A percentile compares a stretch with the other conserved stretches of the same genome.
These are phyloP conservation scores for Hyles vespertilio DNA, from an alignment of 1,140 invertebrate species.

Conservation along the genomic window DNA sequence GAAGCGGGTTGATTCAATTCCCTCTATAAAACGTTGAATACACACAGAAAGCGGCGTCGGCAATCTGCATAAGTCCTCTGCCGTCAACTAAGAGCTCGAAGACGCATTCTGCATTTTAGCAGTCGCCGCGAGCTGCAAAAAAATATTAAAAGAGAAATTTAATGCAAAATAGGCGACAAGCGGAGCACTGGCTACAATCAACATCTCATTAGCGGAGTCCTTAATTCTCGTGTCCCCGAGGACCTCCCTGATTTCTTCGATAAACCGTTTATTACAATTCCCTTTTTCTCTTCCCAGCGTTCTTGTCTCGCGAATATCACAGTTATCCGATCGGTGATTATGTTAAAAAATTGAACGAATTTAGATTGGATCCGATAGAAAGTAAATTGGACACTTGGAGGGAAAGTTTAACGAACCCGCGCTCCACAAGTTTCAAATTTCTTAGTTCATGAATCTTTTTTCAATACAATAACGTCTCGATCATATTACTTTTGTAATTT, in stretches of 20 bases:
- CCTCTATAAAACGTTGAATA: too few relatives aligned
- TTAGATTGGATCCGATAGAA: constrained; percentile 37
- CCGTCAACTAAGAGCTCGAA: constrained; percentile 45
- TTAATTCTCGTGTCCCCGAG: constrained; percentile 52
- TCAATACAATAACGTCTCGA: constrained; percentile 6
- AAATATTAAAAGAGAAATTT: constrained; percentile 42
- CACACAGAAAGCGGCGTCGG: constrained; percentile 38
- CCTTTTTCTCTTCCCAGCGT: constrained; percentile 23
- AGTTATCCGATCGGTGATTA: constrained; percentile 51
- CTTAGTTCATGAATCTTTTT: constrained; percentile 12
- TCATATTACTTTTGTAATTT: constrained; percentile 6
- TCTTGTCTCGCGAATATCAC: constrained; percentile 45
- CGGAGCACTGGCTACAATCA: constrained; percentile 56
- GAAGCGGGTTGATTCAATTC: too few relatives aligned
- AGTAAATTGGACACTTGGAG: constrained; percentile 29
- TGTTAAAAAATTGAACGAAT: constrained; percentile 46
- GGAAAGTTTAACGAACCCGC: constrained; percentile 55
- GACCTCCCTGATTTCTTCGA: constrained; percentile 49
- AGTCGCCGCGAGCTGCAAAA: constrained; percentile 13
- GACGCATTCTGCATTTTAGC: constrained; percentile 62
- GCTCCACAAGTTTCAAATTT: constrained; percentile 23
- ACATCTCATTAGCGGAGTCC: constrained; percentile 64
- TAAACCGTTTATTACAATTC: constrained; percentile 57
- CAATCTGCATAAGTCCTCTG: constrained; percentile 56
- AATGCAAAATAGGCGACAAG: constrained; percentile 49